Conservation (phyloP, 2,797 vertebrate genomes). For the Tauraco hartlaubi region DNA sequence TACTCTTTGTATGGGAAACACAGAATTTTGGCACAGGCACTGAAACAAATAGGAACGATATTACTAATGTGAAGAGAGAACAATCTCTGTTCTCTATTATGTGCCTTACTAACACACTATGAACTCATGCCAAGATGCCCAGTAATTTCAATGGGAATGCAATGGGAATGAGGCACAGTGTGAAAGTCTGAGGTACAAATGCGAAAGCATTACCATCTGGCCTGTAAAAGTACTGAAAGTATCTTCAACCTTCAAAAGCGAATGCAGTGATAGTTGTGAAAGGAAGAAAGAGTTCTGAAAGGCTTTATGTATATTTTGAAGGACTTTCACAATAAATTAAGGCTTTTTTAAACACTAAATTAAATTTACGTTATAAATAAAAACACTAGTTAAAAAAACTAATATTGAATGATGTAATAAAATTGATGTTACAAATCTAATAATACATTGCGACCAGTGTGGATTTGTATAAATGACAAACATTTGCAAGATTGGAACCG, state of each 20-base stretch:
- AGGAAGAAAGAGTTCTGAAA: not conserved
- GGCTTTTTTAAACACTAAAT: not conserved
- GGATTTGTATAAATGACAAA: not conserved
- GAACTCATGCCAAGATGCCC: conserved; percentile 4
- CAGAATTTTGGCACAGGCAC: not conserved
- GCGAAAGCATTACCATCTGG: conserved; percentile 25
- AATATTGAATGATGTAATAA: not conserved
- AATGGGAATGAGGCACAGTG: conserved; percentile 13
- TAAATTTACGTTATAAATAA: not conserved
- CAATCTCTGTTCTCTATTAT: not conserved
- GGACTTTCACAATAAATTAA: not conserved
- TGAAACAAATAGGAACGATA: not conserved
- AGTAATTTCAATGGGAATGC: conserved; percentile 43
- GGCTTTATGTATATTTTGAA: not conserved
- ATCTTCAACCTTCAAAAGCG: conserved; percentile 6
- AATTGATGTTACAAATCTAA: not conserved
- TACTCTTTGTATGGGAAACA: not conserved
- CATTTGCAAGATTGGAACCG: not conserved
- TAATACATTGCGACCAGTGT: not conserved
- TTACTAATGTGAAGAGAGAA: not conserved
- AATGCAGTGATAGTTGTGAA: not conserved
- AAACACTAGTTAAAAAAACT: not conserved
- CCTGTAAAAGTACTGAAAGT: not conserved
- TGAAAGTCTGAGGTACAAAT: conserved; percentile 21
- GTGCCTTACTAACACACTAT: not conserved